Evolutionary conservation across 2,797 vertebrate genomes (phyloP), one percentile per base, ranked within the genome.

Genomic region (Sebastes glaucus): DNA sequence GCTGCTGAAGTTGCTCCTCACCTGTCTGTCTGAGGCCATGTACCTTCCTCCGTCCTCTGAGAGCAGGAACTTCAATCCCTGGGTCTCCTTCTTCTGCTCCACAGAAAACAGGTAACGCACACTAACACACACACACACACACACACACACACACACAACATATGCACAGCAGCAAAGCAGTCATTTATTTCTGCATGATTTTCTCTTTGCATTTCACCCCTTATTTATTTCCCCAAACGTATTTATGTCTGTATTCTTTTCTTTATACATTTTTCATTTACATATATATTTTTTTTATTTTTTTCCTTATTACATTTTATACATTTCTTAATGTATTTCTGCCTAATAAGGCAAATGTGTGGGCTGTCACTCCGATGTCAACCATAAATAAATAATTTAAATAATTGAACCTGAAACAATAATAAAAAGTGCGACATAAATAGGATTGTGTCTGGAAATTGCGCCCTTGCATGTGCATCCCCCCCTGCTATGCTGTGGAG

Each of bases 21-120:
- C 98, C 0, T 99, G 98, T 88, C 98, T 99, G 94, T 99, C 98
- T 0, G 98, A 99, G 92, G 97, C 97, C 89, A 98, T 99, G 97
- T 99, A 99, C 92, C 95, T 99, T 33, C 95, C 97, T 20, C 98
- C 98, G 0, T 95, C 96, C 4, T 93, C 96, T 0, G 97, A 98
- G 4, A 95, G 88, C 23, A 93, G 77, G 78, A 92, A 93, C 79
- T 59, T 92, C 78, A 99, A 99, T 80, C 98, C 98, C 38, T 99
- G 98, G 98, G 97, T 98, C 20, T 94, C 95, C 52, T 98, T 98
- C 92, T 98, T 98, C 90, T 97, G 97, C 93, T 98, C 97, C 68
- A 88, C 97, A 0, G 97, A 97, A 16, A 98, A 98, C 95, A 96
- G 97, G 97, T 97, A 74, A 33, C 64, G 33, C 49, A 64, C 27